Percentiles rank a stretch among this genome's conserved stretches.
These are phyloP conservation scores for Urechis unicinctus DNA, from an alignment of 2,888 invertebrate species.

Conservation along the genomic window DNA sequence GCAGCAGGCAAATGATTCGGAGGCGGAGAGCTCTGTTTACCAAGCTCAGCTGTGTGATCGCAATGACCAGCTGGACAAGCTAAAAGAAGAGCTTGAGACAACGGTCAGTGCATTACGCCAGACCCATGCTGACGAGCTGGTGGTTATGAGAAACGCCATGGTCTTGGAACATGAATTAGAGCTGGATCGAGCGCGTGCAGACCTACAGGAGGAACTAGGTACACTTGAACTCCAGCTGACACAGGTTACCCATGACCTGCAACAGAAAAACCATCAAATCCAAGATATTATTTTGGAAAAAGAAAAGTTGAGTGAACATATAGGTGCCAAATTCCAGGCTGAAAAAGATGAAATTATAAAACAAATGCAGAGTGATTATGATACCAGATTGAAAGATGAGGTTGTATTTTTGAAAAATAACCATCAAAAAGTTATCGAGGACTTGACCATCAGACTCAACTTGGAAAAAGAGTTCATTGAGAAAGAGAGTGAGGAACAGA, in stretches of 20 bases:
- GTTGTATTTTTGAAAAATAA: background rate
- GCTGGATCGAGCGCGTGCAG: conserved; percentile 44
- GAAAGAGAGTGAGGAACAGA: conserved; percentile 26
- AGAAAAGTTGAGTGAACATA: conserved; percentile 13
- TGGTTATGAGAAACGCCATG: conserved; percentile 24
- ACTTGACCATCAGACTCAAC: too few species aligned
- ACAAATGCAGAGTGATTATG: conserved; percentile 8
- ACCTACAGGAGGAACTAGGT: background rate
- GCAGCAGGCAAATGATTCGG: conserved; percentile 17
- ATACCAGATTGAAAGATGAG: background rate
- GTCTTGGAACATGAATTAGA: conserved; percentile 38
- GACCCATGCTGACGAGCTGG: background rate
- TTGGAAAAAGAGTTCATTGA: conserved; percentile 11
- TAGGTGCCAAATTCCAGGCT: background rate
- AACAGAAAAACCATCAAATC: too few species aligned
- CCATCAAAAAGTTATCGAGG: conserved; percentile 3
- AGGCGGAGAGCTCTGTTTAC: background rate
- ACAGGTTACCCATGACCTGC: too few species aligned
- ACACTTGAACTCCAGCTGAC: background rate
- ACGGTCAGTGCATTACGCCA: background rate
- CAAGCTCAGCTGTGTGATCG: conserved; percentile 18
- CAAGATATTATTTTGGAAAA: conserved; percentile 36
- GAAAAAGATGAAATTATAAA: conserved; percentile 19
- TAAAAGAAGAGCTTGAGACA: background rate
- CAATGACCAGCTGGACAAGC: background rate